These are phyloP conservation scores for Cotesia vestalis DNA, from an alignment of 1,140 invertebrate genomes.

Conservation along the genomic window DNA sequence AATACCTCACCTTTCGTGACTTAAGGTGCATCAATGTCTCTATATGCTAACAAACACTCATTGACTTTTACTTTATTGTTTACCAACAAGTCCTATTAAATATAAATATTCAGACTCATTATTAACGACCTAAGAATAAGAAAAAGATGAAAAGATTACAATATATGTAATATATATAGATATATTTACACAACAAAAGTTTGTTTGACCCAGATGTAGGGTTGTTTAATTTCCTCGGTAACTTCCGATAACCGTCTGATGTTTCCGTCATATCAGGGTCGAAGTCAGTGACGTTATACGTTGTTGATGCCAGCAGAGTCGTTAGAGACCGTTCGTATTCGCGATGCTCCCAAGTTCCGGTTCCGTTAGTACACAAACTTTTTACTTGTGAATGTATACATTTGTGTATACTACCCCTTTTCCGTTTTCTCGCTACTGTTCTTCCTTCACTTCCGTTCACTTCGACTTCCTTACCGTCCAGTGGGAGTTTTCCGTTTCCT, in stretches of 20 bases:
- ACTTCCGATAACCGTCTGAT: neutral
- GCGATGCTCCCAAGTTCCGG: neutral
- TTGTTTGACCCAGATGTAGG: neutral
- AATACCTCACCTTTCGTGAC: constrained; percentile 23
- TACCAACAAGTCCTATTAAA: too few relatives aligned
- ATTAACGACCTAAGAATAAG: too few relatives aligned
- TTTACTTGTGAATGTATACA: too few relatives aligned
- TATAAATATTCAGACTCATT: too few relatives aligned
- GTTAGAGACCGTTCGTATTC: constrained; percentile 3
- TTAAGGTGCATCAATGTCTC: neutral
- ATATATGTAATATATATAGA: too few relatives aligned
- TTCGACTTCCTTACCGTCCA: constrained; percentile 6
- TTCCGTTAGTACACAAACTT: neutral
- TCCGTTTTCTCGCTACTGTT: constrained; percentile 17
- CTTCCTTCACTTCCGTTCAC: constrained; percentile 6
- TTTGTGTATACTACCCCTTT: too few relatives aligned
- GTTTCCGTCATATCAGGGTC: constrained; percentile 9
- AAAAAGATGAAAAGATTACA: too few relatives aligned
- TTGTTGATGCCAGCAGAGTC: neutral
- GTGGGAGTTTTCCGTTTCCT: too few relatives aligned
- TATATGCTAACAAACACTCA: neutral
- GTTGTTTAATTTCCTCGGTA: constrained; percentile 8
- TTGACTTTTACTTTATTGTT: neutral
- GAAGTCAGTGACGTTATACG: neutral
- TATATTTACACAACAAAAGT: neutral